Base-by-base conservation (phyloP, 2,113 vertebrate genomes). In the Anthoscopus minutus region DNA sequence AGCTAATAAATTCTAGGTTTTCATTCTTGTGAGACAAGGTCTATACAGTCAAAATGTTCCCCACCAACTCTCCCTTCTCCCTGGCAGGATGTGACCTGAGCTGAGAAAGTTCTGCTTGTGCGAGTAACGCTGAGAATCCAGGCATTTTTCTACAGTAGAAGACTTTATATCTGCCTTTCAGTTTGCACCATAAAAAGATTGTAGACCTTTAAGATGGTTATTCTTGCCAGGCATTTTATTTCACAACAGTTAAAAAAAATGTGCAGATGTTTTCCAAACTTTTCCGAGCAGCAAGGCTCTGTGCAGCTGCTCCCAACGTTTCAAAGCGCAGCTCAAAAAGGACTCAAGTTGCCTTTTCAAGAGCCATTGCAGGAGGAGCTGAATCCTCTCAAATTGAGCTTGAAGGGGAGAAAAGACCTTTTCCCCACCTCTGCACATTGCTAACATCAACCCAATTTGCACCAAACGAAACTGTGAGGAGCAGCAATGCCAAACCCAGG, bases 221-320 rank as follows among this genome's bases (percentile, higher is more conserved):
- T 33, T 89, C 93, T 54, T 86, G 87, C 89, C 95, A 92, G 90
- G 80, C 93, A 54, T 83, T 92, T 81, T 47, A 85, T 95, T 96
- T 96, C 95, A 95, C 42, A 78, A 94, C 78, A 56, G 76, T 30
- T 76, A 66, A 82, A 87, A 60, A 93, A 69, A 92, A 21, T 44
- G 60, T 78, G 80, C 89, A 94, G 95, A 94, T 86, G 95, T 73
- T 94, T 69, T 60, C 82, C 93, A 89, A 84, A 71, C 53, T 62
- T 72, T 92, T 42, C 65, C 54, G 30, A 81, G 89, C 22, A 90
- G 77, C 44, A 45, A 72, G 23, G 60, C 53, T 72, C 74, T 22
- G 7, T 14, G 69, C 95, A 97, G 89, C 95, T 96, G 95, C 93
- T 77, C 69, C 66, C 89, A 95, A 9, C 73, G 33, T 66, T 91